Conservation (phyloP, 2,797 vertebrate genomes). For the Holocentrus rufus region DNA sequence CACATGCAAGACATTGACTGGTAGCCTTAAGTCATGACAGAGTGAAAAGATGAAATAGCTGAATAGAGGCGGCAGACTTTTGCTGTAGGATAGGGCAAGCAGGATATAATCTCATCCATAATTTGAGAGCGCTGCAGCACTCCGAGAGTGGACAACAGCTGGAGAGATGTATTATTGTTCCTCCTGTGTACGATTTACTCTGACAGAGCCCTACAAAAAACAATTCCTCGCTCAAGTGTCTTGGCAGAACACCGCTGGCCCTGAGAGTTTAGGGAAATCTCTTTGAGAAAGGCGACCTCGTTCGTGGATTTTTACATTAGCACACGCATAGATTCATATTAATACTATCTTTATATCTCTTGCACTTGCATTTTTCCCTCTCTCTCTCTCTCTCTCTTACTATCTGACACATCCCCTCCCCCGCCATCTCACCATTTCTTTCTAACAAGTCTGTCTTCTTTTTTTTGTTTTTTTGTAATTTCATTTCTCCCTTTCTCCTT, state of each 20-base stretch:
- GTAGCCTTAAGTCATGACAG: conserved; percentile 15
- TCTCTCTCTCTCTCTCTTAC: neutral
- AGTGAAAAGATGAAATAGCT: neutral
- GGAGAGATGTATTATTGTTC: conserved; percentile 37
- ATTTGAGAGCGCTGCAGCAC: conserved; percentile 30
- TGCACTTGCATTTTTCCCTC: no score
- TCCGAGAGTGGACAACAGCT: conserved; percentile 42
- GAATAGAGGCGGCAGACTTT: conserved; percentile 16
- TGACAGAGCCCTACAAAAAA: conserved; percentile 45
- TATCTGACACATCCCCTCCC: neutral
- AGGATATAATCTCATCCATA: conserved; percentile 42
- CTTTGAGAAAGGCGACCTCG: conserved; percentile 8
- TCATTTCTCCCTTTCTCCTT: conserved; percentile 10
- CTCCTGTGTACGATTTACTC: conserved; percentile 39
- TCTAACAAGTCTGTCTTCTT: neutral
- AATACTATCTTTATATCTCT: neutral
- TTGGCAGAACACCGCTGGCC: conserved; percentile 19
- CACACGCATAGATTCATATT: neutral
- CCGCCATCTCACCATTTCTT: neutral
- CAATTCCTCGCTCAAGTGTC: conserved; percentile 35
- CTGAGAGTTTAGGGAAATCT: conserved; percentile 29
- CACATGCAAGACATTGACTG: conserved; percentile 9
- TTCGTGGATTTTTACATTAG: conserved; percentile 1
- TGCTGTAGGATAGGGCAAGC: conserved; percentile 26
- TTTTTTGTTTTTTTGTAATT: conserved; percentile 3